Evolutionary conservation across 2,113 vertebrate genomes (phyloP).

Genomic region (Mesocricetus auratus): DNA sequence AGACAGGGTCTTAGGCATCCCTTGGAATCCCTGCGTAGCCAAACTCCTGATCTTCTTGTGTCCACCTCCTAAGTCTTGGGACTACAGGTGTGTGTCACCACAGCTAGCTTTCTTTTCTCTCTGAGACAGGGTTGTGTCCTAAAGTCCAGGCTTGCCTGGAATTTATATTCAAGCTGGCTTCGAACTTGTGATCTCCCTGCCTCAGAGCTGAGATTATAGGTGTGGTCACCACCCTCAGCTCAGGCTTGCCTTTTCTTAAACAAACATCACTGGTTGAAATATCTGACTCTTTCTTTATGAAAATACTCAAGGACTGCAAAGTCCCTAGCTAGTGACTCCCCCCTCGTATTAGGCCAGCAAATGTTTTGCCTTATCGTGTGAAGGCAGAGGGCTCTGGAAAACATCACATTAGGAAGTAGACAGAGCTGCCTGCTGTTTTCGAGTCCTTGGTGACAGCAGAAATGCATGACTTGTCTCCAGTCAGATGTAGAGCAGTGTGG

Average conservation of each 20-base stretch:
- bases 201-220: not conserved
- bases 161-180: not conserved
- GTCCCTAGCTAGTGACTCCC: not conserved
- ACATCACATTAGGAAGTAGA: not conserved
- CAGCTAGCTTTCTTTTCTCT: too few relatives aligned
- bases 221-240: not conserved
- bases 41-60: not conserved
- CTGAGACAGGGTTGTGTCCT: not conserved
- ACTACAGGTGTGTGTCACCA: not conserved
- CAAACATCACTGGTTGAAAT: not conserved
- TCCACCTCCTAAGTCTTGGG: not conserved
- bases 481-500: not conserved
- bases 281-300: not conserved
- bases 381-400: not conserved
- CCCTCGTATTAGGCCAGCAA: not conserved
- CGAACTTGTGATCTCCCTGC: not conserved
- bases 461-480: not conserved
- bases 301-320: not conserved
- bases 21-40: not conserved
- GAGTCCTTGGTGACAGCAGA: not conserved
- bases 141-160: not conserved
- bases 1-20: not conserved
- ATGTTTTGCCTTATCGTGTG: not conserved
- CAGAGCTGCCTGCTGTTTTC: not conserved
- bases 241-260: constrained; percentile 14